Percentiles rank a stretch among this genome's conserved stretches.
These are phyloP conservation scores for Lucinisca nassula DNA, from an alignment of 2,888 invertebrate species.

Conservation along the genomic window DNA sequence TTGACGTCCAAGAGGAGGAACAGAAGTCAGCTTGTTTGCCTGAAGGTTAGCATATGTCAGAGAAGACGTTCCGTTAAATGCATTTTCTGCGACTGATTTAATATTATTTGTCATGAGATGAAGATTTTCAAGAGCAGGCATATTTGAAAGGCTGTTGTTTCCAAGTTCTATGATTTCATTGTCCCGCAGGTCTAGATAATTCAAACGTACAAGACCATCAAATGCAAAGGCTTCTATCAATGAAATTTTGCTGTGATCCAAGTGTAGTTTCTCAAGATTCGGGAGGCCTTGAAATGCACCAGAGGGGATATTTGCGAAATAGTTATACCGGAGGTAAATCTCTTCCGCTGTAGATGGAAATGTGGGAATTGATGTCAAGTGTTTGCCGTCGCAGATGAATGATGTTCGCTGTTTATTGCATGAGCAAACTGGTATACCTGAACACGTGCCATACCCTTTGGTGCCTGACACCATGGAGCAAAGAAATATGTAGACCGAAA, in stretches of 20 bases:
- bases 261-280: constrained; percentile 53
- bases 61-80: constrained; percentile 63
- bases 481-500: too few species aligned
- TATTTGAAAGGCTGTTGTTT: constrained; percentile 63
- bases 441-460: constrained; percentile 28
- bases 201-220: constrained; percentile 47
- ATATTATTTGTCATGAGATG: constrained; percentile 70
- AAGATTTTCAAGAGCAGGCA: constrained; percentile 51
- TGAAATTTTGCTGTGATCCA: constrained; percentile 67
- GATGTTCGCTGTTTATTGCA: constrained; percentile 73
- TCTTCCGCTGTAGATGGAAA: constrained; percentile 71
- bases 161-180: constrained; percentile 67
- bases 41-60: constrained; percentile 67
- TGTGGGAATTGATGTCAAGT: constrained; percentile 42
- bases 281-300: constrained; percentile 40
- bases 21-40: constrained; percentile 66
- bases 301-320: constrained; percentile 52
- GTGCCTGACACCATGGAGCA: not conserved
- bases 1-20: constrained; percentile 71
- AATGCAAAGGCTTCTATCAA: constrained; percentile 67
- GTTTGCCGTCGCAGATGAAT: constrained; percentile 75
- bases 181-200: constrained; percentile 61
- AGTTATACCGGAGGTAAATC: constrained; percentile 72
- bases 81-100: constrained; percentile 52
- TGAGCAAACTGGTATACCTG: constrained; percentile 62